Evolutionary conservation across 2,888 invertebrate genomes (phyloP).

Genomic region (Brachyopa scutellaris): DNA sequence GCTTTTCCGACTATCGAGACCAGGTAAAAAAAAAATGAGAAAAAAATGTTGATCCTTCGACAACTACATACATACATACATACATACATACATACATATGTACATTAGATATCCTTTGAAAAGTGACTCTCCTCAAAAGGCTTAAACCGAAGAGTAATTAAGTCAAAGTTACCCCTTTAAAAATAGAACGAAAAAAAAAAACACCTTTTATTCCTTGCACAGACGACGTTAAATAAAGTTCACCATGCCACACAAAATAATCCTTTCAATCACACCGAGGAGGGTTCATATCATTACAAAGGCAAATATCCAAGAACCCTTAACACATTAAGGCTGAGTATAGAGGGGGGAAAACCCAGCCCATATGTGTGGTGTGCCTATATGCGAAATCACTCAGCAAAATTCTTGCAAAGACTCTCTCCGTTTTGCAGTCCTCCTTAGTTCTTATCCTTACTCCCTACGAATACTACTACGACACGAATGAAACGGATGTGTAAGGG

Average conservation of each 20-base stretch:
- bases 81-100: no score
- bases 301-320: conserved; percentile 46
- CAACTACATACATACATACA: no score
- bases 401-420: conserved; percentile 7
- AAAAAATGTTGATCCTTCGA: no score
- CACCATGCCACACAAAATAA: conserved; percentile 38
- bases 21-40: no score
- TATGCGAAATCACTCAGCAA: conserved; percentile 6
- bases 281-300: conserved; percentile 50
- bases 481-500: no score
- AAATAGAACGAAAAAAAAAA: not conserved
- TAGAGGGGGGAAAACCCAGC: conserved; percentile 1
- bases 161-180: not conserved
- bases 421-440: not conserved
- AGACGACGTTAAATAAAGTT: conserved; percentile 49
- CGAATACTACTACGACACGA: not conserved
- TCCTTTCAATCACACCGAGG: conserved; percentile 34
- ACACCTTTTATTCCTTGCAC: conserved; percentile 5
- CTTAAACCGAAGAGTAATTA: conserved; percentile 27
- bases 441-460: no score
- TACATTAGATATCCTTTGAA: not conserved
- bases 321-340: conserved; percentile 20
- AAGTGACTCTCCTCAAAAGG: conserved; percentile 24
- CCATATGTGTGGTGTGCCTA: not conserved
- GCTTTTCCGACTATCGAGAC: no score